Conservation (phyloP, 2,113 vertebrate species). For the Himantopus leucocephalus region DNA sequence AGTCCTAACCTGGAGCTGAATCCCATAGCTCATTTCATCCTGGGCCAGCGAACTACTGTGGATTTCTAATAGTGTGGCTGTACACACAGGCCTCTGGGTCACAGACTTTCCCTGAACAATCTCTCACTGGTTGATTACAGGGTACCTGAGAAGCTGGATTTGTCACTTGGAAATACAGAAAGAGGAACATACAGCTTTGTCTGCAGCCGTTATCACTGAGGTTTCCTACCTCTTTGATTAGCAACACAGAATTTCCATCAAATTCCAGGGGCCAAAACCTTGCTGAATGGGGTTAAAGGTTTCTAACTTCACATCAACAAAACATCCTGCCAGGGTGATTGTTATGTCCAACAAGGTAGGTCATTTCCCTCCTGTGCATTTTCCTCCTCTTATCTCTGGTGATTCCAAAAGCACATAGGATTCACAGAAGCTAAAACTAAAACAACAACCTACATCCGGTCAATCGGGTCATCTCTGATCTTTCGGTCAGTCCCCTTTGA, state of each 20-base stretch:
- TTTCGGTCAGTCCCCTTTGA: conserved; percentile 44
- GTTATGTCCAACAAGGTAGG: conserved; percentile 17
- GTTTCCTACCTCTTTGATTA: background rate
- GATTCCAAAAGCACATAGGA: conserved; percentile 29
- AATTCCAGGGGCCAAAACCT: background rate
- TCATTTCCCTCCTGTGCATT: conserved; percentile 6
- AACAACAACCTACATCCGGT: conserved; percentile 15
- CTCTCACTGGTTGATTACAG: background rate
- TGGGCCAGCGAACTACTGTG: background rate
- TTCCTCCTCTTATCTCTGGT: conserved; percentile 51
- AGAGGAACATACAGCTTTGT: rapidly evolving
- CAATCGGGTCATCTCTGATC: conserved; percentile 11
- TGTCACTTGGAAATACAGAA: background rate
- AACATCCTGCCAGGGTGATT: background rate
- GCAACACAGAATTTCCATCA: background rate
- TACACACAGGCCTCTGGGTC: background rate
- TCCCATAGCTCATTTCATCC: background rate
- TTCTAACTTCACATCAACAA: conserved; percentile 2
- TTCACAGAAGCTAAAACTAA: conserved; percentile 35
- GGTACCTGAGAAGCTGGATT: background rate
- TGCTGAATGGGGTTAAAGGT: background rate
- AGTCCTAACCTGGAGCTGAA: background rate
- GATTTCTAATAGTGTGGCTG: background rate
- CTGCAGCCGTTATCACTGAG: background rate
- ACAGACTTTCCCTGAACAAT: background rate